Conservation (phyloP, 1,140 invertebrate genomes). For the Anoplophora glabripennis region DNA sequence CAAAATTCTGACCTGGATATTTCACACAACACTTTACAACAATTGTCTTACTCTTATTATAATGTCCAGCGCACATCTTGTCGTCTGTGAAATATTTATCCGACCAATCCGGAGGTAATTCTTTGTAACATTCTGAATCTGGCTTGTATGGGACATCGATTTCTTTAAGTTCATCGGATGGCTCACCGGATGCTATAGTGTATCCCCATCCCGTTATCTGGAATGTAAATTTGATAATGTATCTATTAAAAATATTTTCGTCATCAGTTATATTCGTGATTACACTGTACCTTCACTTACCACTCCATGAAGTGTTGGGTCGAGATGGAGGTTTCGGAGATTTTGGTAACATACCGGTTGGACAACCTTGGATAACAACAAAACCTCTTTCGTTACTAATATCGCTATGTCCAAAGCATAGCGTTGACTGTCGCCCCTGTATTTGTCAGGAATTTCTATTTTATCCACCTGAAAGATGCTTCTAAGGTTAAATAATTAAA, state of each 20-base stretch:
- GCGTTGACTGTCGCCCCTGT: conserved; percentile 3
- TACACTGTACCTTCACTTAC: background rate
- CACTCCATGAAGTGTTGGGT: background rate
- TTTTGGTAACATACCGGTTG: conserved; percentile 13
- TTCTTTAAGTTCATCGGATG: conserved; percentile 30
- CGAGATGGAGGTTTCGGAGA: conserved; percentile 4
- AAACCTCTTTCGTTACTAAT: conserved; percentile 2
- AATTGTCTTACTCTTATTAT: conserved; percentile 29
- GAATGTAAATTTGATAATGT: background rate
- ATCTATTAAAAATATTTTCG: conserved; percentile 1
- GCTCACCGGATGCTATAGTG: conserved; percentile 20
- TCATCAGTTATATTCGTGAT: too few relatives aligned
- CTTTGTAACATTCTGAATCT: conserved; percentile 14
- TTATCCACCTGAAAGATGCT: conserved; percentile 25
- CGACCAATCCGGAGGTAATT: conserved; percentile 25
- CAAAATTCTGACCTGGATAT: background rate
- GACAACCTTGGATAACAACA: conserved; percentile 14
- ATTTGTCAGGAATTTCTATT: conserved; percentile 20
- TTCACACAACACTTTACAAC: background rate
- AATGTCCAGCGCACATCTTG: conserved; percentile 36
- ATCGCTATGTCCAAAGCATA: conserved; percentile 10
- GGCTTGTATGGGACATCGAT: conserved; percentile 27
- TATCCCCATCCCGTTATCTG: conserved; percentile 38
- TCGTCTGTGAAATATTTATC: conserved; percentile 23
- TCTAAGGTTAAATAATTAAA: background rate